A percentile compares a stretch with the other conserved stretches of the same genome.
These are phyloP conservation scores for Lineus longissimus DNA, from an alignment of 1,140 invertebrate species.

Conservation along the genomic window DNA sequence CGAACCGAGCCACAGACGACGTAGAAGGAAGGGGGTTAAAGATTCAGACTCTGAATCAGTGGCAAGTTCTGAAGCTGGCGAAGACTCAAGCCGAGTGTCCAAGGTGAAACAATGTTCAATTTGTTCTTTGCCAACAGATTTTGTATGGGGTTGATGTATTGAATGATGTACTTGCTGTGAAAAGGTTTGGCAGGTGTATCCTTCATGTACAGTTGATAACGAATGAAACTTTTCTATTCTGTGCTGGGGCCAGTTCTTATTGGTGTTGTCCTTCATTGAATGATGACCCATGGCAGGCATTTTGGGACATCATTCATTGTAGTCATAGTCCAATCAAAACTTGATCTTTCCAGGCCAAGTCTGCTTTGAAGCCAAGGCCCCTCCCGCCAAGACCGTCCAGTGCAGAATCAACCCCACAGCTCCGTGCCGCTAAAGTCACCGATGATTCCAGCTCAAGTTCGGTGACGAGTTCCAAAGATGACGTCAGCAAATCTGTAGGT, in stretches of 20 bases:
- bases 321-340: too few relatives aligned
- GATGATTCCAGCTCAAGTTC: background rate
- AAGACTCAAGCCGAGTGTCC: background rate
- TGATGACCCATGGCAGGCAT: too few relatives aligned
- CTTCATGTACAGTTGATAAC: too few relatives aligned
- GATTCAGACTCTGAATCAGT: background rate
- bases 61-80: background rate
- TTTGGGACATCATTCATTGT: too few relatives aligned
- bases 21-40: background rate
- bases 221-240: too few relatives aligned
- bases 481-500: conserved; percentile 1
- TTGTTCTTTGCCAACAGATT: background rate
- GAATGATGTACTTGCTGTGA: too few relatives aligned
- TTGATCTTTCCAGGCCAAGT: conserved; percentile 11
- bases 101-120: too few relatives aligned
- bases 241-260: too few relatives aligned
- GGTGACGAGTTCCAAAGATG: conserved; percentile 5
- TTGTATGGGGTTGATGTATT: too few relatives aligned
- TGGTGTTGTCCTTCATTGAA: too few relatives aligned
- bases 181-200: too few relatives aligned
- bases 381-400: conserved; percentile 14
- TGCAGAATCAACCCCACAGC: background rate
- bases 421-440: too few relatives aligned
- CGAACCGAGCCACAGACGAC: background rate
- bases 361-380: conserved; percentile 12